These are phyloP conservation scores for Emydura subglobosa DNA, from an alignment of 2,113 vertebrate genomes.

Conservation along the genomic window DNA sequence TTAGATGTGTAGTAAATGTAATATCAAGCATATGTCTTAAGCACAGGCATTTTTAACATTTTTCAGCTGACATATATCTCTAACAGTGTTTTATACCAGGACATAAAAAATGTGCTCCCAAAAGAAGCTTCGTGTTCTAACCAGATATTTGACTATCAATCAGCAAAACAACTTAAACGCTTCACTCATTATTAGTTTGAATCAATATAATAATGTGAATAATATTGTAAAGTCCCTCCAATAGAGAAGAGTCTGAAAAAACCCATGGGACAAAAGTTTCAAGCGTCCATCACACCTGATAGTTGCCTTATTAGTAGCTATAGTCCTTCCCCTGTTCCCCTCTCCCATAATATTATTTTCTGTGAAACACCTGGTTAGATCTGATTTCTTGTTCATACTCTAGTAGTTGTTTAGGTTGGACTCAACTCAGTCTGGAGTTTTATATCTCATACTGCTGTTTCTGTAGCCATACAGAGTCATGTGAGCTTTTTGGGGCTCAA, in stretches of 20 bases:
- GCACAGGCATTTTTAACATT: slow-evolving; percentile 23
- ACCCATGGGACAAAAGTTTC: neutral
- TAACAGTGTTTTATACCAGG: slow-evolving; percentile 7
- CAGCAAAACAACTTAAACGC: slow-evolving; percentile 8
- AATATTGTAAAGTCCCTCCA: neutral
- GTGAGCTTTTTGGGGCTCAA: neutral
- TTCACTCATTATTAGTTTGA: slow-evolving; percentile 24
- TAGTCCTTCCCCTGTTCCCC: neutral
- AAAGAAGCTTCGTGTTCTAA: slow-evolving; percentile 41
- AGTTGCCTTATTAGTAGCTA: neutral
- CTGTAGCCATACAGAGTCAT: neutral
- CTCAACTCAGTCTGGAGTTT: neutral
- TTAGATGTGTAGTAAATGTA: neutral
- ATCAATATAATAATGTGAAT: neutral
- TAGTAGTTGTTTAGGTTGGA: neutral
- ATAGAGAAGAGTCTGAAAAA: neutral
- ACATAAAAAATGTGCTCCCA: slow-evolving; percentile 19
- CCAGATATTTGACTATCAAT: slow-evolving; percentile 16
- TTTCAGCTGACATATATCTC: slow-evolving; percentile 40
- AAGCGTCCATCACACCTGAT: neutral
- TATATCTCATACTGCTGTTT: neutral
- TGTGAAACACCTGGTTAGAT: neutral
- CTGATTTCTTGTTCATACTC: neutral
- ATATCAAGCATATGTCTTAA: slow-evolving; percentile 26
- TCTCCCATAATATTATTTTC: neutral